Evolutionary conservation across 1,140 invertebrate genomes (phyloP), one percentile per base, ranked within the genome.

Genomic region (Trachymyrmex septentrionalis): DNA sequence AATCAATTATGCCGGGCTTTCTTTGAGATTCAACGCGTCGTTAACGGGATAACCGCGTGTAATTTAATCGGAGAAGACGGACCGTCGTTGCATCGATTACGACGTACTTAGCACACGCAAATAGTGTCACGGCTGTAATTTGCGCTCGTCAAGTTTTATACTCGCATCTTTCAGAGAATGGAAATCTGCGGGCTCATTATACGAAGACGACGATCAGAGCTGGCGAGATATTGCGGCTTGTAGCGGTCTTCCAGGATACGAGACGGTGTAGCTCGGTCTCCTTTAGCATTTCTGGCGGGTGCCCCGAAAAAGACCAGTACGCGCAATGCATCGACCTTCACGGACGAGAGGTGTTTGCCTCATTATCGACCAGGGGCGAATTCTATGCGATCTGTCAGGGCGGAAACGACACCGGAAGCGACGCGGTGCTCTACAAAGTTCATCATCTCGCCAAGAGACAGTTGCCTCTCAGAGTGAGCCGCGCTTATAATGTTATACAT

Each of bases 231-330:
- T 85, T 96, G 12, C 94, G 95, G 55, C 92, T 96, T 72, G 91
- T 96, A 48, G 95, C 95, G 19, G 95, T 96, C 9, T 96, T 96
- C 85, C 95, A 96, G 69, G 95, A 96, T 87, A 94, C 94, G n/a
- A 93, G 94, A 50, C 94, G 95, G 53, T 94, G 92, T 84, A 94
- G 89, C 84, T 90, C 93, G n/a, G 91, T 94, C n/a, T 91, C 92
- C 27, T 95, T 95, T 64, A 93, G 93, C n/a, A 94, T 95, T 84
- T 90, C 93, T 16, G 91, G 94, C 48, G 91, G 92, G 21, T 92
- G 92, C 6, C 93, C 94, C 2, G 95, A 95, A 48, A 94, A 93
- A 38, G 95, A 95, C 85, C 94, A 95, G 80, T 96, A 96, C 75
- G 95, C 95, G 5, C 95, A 96, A 69, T 96, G 95, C 80, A 88